A percentile compares a stretch with the other conserved stretches of the same genome.
These are phyloP conservation scores for Atractosteus spatula DNA, from an alignment of 2,113 vertebrate species.

Conservation along the genomic window DNA sequence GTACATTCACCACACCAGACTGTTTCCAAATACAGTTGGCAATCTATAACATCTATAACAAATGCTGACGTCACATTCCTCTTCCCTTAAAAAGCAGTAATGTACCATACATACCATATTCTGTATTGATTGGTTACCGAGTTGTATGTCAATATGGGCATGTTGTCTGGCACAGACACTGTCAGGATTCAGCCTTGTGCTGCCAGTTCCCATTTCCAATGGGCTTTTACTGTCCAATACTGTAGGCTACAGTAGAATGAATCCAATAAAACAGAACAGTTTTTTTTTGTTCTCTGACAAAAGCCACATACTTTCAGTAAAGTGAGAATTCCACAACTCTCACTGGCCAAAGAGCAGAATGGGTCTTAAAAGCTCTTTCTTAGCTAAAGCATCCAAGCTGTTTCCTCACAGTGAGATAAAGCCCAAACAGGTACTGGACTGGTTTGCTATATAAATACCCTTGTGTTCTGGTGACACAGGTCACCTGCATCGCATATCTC, in stretches of 20 bases:
- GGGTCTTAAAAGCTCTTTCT: too few species aligned
- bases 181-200: conserved; percentile 42
- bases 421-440: background rate
- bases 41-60: conserved; percentile 51
- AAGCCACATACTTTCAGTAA: too few species aligned
- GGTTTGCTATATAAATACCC: background rate
- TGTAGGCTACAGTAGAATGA: too few species aligned
- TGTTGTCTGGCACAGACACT: conserved; percentile 58
- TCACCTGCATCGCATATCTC: background rate
- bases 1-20: background rate
- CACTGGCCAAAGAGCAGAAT: too few species aligned
- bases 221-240: conserved; percentile 22
- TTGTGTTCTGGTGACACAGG: background rate
- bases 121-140: conserved; percentile 48
- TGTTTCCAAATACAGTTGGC: conserved; percentile 50
- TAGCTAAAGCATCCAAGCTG: too few species aligned
- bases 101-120: conserved; percentile 38
- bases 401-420: too few species aligned
- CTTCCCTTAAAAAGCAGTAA: conserved; percentile 57
- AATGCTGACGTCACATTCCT: conserved; percentile 55
- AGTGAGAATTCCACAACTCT: too few species aligned
- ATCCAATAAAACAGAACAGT: too few species aligned
- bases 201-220: conserved; percentile 51
- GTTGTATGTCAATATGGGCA: conserved; percentile 54
- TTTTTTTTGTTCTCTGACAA: too few species aligned